Conservation (phyloP, 1,140 invertebrate species). For the Pseudomyrmex concolor region DNA sequence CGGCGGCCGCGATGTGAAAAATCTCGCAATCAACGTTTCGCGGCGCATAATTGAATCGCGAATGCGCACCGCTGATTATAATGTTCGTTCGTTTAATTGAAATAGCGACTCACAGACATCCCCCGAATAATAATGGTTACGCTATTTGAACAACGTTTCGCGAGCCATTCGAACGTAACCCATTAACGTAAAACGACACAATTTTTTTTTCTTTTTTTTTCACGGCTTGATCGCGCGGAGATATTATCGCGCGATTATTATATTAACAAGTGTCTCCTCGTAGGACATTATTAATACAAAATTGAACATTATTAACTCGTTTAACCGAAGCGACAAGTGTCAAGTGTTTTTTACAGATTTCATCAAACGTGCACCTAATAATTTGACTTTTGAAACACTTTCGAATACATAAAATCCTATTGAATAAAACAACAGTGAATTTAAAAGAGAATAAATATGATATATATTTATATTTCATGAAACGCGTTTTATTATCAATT, state of each 20-base stretch:
- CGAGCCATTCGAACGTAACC: not conserved
- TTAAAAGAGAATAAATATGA: too few relatives aligned
- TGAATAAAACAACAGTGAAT: too few relatives aligned
- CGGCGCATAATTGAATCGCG: constrained; percentile 20
- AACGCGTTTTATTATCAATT: too few relatives aligned
- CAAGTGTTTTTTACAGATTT: too few relatives aligned
- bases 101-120: not conserved
- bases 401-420: too few relatives aligned
- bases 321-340: too few relatives aligned
- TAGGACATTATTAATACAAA: too few relatives aligned
- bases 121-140: not conserved
- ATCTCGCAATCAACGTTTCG: not conserved
- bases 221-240: constrained; percentile 7
- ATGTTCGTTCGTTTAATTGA: not conserved
- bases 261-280: not conserved
- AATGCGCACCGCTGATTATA: not conserved
- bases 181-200: not conserved
- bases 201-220: too few relatives aligned
- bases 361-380: too few relatives aligned
- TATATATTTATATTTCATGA: too few relatives aligned
- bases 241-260: constrained; percentile 22
- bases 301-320: too few relatives aligned
- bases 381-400: too few relatives aligned
- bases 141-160: not conserved
- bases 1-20: not conserved